Conservation (phyloP, 2,113 vertebrate species). For the Ailurus styani region DNA sequence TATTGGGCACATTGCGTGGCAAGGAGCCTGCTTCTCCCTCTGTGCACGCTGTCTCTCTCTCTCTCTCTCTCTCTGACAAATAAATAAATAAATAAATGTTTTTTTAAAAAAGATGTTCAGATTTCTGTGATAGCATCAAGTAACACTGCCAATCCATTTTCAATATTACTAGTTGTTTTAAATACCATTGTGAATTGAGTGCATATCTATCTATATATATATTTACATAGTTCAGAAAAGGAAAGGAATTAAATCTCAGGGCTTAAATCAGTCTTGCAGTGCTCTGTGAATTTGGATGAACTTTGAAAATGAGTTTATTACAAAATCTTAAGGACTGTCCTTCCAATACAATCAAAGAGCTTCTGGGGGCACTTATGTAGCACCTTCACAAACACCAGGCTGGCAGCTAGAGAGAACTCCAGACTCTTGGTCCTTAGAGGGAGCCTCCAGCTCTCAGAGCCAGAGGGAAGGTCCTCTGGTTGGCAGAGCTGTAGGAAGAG, state of each 20-base stretch:
- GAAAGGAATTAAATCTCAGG: background rate
- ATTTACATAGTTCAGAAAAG: background rate
- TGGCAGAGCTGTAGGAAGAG: background rate
- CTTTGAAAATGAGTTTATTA: background rate
- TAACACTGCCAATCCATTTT: background rate
- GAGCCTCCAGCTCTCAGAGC: background rate
- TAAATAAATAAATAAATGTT: no score
- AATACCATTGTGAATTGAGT: background rate
- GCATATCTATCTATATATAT: no score
- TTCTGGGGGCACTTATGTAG: fast-evolving
- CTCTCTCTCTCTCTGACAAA: no score
- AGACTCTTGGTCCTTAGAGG: background rate
- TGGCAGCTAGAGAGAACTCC: background rate
- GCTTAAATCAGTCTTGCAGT: background rate
- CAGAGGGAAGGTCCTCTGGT: background rate
- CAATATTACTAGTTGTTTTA: background rate
- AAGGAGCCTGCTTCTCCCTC: no score
- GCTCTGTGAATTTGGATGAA: background rate
- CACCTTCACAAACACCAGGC: background rate
- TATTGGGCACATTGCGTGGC: no score
- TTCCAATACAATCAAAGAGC: background rate
- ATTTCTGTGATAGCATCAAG: background rate
- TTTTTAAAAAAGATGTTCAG: background rate
- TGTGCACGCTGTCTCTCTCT: no score
- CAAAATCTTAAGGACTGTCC: background rate